These are phyloP conservation scores for Lytechinus pictus DNA, from an alignment of 35 echinoderm and acorn worm genomes.

Conservation along the genomic window DNA sequence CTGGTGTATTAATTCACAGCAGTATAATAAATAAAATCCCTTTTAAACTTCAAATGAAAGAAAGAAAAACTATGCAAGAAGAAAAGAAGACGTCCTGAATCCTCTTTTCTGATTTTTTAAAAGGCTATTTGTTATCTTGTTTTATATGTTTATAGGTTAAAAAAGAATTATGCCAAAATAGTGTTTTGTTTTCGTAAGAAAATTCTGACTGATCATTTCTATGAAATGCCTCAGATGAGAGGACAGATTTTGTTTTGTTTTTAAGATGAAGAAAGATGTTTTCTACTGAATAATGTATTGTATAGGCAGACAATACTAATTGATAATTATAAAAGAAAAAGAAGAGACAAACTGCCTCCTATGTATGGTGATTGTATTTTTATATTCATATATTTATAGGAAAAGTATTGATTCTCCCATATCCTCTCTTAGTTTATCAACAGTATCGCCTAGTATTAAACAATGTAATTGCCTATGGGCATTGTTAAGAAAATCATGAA, in stretches of 20 bases:
- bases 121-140: background rate
- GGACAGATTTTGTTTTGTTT: background rate
- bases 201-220: background rate
- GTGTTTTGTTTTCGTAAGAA: background rate
- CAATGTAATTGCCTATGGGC: background rate
- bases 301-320: background rate
- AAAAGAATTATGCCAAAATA: background rate
- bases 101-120: background rate
- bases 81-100: background rate
- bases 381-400: slow-evolving; percentile 29
- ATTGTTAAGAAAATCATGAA: background rate
- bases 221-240: slow-evolving; percentile 1
- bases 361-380: slow-evolving; percentile 34
- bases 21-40: too few species aligned
- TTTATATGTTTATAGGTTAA: background rate
- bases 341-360: background rate
- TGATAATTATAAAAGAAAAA: slow-evolving; percentile 1
- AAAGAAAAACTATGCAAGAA: background rate
- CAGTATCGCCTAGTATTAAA: background rate
- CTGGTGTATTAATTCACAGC: too few species aligned
- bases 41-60: background rate
- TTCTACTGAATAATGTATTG: slow-evolving; percentile 15
- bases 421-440: background rate
- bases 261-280: background rate
- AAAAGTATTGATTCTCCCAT: background rate